These are phyloP conservation scores for Ormyrus pomaceus DNA, from an alignment of 2,888 invertebrate species.

Conservation along the genomic window DNA sequence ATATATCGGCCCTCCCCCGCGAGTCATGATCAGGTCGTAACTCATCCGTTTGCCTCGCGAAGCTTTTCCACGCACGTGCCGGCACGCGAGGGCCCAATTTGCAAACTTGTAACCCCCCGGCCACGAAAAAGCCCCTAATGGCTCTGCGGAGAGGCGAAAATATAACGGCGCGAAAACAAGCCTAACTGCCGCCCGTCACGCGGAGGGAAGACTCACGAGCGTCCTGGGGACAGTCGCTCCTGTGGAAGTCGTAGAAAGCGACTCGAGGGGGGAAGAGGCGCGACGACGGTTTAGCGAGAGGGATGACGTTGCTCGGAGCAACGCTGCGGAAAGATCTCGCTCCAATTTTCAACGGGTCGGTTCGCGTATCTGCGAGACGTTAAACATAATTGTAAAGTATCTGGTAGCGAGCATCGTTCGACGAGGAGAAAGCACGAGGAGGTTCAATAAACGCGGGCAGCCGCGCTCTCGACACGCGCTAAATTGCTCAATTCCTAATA, in stretches of 20 bases:
- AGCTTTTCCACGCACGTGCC: slow-evolving; percentile 45
- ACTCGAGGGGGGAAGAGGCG: not conserved
- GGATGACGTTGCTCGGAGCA: not conserved
- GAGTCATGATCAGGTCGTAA: slow-evolving; percentile 36
- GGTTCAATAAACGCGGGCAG: too few species aligned
- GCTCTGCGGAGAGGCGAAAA: not conserved
- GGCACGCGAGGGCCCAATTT: slow-evolving; percentile 53
- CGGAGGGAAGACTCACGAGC: slow-evolving; percentile 21
- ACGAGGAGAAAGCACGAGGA: too few species aligned
- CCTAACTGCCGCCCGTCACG: slow-evolving; percentile 26
- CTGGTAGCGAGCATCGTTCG: too few species aligned
- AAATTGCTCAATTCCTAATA: too few species aligned
- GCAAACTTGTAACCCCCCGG: slow-evolving; percentile 16
- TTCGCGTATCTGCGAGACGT: too few species aligned
- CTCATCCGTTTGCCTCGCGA: slow-evolving; percentile 11
- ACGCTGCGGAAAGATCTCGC: not conserved
- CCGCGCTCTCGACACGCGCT: too few species aligned
- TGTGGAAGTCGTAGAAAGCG: not conserved
- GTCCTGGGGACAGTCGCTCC: slow-evolving; percentile 21
- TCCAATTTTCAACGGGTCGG: not conserved
- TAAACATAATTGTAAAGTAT: too few species aligned
- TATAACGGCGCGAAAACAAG: slow-evolving; percentile 1
- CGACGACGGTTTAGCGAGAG: slow-evolving; percentile 1
- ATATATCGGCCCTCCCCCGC: not conserved
- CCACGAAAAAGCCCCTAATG: slow-evolving; percentile 26